Evolutionary conservation across 2,888 invertebrate genomes (phyloP).

Genomic region (Cyclophora punctaria): DNA sequence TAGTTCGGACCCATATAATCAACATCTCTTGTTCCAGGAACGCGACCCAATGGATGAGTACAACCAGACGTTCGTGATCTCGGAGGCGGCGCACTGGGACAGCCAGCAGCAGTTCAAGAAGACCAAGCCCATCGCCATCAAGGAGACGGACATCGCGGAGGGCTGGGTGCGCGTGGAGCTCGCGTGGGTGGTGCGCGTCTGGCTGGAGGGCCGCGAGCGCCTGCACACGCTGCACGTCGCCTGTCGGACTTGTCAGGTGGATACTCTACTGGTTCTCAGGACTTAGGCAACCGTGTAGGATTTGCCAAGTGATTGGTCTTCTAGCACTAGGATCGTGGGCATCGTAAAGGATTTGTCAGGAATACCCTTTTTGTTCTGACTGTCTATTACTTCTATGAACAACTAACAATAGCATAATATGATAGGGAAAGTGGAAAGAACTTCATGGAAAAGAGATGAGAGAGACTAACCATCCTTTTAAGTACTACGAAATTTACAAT

Average conservation of each 20-base stretch:
- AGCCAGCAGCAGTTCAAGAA: slow-evolving; percentile 81
- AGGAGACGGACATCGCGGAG: slow-evolving; percentile 82
- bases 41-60: slow-evolving; percentile 77
- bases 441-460: no score
- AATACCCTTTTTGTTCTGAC: no score
- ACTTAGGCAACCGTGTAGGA: not conserved
- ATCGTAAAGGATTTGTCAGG: no score
- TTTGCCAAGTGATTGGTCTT: not conserved
- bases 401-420: no score
- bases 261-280: not conserved
- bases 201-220: slow-evolving; percentile 81
- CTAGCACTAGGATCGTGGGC: no score
- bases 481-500: no score
- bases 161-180: slow-evolving; percentile 89
- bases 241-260: slow-evolving; percentile 83
- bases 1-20: no score
- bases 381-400: no score
- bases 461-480: no score
- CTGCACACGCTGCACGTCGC: slow-evolving; percentile 84
- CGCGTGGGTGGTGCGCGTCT: slow-evolving; percentile 83
- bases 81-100: slow-evolving; percentile 86
- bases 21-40: slow-evolving; percentile 42
- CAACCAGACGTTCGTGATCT: slow-evolving; percentile 85
- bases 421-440: no score
- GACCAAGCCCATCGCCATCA: slow-evolving; percentile 86